Percentiles rank a stretch among this genome's conserved stretches.
phyloP scores from a whole-genome alignment of 2,113 vertebrate species.

The Phycodurus eques region DNA sequence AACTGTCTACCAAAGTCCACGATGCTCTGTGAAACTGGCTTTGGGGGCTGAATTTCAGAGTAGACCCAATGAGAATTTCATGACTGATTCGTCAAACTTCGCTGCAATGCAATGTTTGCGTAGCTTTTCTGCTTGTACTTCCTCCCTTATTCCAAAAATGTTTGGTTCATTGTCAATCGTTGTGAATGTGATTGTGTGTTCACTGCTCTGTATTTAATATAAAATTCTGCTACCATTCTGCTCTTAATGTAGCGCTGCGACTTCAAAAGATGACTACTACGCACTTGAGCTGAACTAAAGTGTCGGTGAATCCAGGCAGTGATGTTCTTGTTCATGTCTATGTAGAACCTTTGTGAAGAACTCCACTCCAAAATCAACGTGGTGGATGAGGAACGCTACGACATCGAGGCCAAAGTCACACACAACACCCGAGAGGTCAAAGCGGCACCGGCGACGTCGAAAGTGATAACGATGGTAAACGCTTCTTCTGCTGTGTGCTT shows the following conservation, averaged over 20 bases:
- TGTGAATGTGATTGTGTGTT: too few relatives aligned
- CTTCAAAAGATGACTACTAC: too few relatives aligned
- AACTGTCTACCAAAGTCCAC: background rate
- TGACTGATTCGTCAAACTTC: too few relatives aligned
- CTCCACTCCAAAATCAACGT: slow-evolving; percentile 84
- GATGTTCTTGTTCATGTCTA: background rate
- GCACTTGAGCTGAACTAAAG: too few relatives aligned
- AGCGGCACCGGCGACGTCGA: background rate
- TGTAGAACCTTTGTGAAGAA: slow-evolving; percentile 69
- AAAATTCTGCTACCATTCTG: too few relatives aligned
- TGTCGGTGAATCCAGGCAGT: background rate
- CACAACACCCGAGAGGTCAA: slow-evolving; percentile 78
- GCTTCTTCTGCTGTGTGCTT: background rate
- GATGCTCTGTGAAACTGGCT: background rate
- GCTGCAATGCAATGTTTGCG: too few relatives aligned
- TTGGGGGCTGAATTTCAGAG: background rate
- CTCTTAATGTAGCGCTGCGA: too few relatives aligned
- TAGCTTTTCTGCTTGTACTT: too few relatives aligned
- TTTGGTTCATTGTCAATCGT: too few relatives aligned
- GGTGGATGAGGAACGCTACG: slow-evolving; percentile 93
- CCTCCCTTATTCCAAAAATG: too few relatives aligned
- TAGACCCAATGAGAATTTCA: too few relatives aligned
- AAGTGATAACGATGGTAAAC: background rate
- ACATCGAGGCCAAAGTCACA: slow-evolving; percentile 90
- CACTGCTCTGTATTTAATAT: too few relatives aligned